These are phyloP conservation scores for Spinus olivaceus DNA, from an alignment of 2,797 vertebrate species.

Conservation along the genomic window DNA sequence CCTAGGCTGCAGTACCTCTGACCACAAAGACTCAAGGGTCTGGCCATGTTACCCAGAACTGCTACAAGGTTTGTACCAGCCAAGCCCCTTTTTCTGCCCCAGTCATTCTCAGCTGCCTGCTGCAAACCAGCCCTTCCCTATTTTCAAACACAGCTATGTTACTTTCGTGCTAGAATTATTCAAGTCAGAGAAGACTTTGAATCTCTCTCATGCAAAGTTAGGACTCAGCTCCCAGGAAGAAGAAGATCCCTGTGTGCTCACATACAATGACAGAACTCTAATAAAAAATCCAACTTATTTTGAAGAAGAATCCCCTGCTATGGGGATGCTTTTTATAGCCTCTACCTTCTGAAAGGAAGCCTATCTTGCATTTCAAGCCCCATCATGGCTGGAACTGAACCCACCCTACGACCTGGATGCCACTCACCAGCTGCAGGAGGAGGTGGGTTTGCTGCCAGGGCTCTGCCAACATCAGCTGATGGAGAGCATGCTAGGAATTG, in stretches of 20 bases:
- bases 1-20: not conserved
- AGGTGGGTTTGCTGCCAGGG: not conserved
- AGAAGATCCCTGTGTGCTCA: fast-evolving
- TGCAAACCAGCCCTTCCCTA: not conserved
- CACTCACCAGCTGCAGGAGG: not conserved
- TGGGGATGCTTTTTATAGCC: not conserved
- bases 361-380: not conserved
- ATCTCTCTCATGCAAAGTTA: not conserved
- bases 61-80: not conserved
- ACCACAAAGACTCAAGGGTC: not conserved
- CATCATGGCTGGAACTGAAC: not conserved
- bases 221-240: not conserved
- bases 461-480: not conserved
- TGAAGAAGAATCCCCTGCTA: not conserved
- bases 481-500: fast-evolving
- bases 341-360: not conserved
- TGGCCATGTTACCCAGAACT: fast-evolving
- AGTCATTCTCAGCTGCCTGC: not conserved
- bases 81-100: not conserved
- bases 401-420: not conserved
- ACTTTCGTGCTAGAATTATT: not conserved
- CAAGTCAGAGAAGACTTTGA: not conserved
- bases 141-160: not conserved
- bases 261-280: not conserved
- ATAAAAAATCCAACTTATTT: not conserved